These are phyloP conservation scores for Brenthis hecate DNA, from an alignment of 2,888 invertebrate species.

Conservation along the genomic window DNA sequence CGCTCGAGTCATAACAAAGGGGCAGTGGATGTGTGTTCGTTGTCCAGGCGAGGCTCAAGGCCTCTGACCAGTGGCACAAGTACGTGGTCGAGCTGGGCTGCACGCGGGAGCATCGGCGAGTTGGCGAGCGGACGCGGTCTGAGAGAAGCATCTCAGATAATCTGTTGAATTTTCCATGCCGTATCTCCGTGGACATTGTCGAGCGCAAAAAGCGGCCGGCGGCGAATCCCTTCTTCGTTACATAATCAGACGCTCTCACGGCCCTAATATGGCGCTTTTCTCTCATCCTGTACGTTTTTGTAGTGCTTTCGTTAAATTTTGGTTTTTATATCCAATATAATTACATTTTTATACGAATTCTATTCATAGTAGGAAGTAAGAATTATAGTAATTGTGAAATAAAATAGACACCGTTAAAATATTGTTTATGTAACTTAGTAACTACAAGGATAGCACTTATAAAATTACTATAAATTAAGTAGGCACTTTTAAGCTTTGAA, in stretches of 20 bases:
- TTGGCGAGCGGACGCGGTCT: slow-evolving; percentile 1
- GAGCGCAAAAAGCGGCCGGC: slow-evolving; percentile 50
- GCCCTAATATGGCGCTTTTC: slow-evolving; percentile 44
- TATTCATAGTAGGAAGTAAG: neutral
- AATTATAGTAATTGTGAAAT: too few relatives aligned
- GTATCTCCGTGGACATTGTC: slow-evolving; percentile 39
- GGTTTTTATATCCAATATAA: neutral
- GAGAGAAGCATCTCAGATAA: slow-evolving; percentile 49
- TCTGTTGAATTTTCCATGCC: slow-evolving; percentile 57
- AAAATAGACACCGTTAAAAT: too few relatives aligned
- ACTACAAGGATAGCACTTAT: too few relatives aligned
- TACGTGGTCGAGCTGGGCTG: neutral
- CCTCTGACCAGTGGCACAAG: neutral
- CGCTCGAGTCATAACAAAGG: slow-evolving; percentile 26
- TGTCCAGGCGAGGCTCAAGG: neutral
- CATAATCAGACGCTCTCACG: slow-evolving; percentile 57
- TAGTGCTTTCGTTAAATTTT: slow-evolving; percentile 43
- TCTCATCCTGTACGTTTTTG: slow-evolving; percentile 27
- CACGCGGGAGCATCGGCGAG: neutral
- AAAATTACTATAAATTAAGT: too few relatives aligned
- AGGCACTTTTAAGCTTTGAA: too few relatives aligned
- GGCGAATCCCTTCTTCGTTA: slow-evolving; percentile 57
- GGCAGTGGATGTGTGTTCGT: slow-evolving; percentile 14
- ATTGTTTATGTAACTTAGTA: too few relatives aligned
- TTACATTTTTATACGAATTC: neutral